These are phyloP conservation scores for Gavialis gangeticus DNA, from an alignment of 2,113 vertebrate species.

Conservation along the genomic window DNA sequence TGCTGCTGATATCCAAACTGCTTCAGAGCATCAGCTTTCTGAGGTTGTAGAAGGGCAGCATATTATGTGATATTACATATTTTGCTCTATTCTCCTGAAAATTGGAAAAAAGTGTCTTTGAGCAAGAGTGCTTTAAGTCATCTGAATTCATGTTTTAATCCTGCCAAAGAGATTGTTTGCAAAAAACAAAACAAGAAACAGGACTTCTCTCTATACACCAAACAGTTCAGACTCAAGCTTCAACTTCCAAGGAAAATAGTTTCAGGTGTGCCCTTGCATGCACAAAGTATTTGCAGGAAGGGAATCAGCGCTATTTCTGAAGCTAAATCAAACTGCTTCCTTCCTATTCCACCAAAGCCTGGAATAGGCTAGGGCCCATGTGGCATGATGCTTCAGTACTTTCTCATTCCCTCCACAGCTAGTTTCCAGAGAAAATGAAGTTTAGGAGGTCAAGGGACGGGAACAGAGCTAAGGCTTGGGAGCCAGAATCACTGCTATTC, in stretches of 20 bases:
- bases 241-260: neutral
- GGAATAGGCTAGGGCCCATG: neutral
- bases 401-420: fast-evolving
- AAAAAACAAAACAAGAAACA: neutral
- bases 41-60: neutral
- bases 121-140: neutral
- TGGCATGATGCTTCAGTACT: neutral
- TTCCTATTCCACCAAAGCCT: constrained; percentile 3
- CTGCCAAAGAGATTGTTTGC: neutral
- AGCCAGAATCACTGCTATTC: neutral
- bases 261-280: neutral
- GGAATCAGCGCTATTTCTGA: fast-evolving
- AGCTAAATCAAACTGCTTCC: neutral
- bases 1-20: neutral
- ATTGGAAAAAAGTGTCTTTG: no score
- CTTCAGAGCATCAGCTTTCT: neutral
- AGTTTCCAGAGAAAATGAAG: neutral
- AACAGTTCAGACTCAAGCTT: neutral
- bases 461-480: neutral
- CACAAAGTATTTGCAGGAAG: neutral
- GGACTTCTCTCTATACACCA: neutral
- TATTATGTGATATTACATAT: no score
- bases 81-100: no score
- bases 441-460: neutral
- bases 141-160: neutral